phyloP scores from a whole-genome alignment of 2,888 invertebrate species.

The Hemithea aestivaria region DNA sequence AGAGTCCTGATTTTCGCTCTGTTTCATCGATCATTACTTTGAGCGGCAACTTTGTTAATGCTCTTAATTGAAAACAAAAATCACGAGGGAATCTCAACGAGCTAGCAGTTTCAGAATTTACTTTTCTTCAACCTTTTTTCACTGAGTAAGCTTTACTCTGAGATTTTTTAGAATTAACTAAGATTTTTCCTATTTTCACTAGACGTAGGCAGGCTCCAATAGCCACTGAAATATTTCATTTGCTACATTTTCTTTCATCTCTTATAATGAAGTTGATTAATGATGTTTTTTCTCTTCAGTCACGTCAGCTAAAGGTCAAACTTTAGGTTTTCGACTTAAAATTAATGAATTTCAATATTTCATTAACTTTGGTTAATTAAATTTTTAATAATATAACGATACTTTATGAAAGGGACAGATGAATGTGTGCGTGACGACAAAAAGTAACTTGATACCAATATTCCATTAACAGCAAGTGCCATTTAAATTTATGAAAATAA shows the following conservation, averaged over 20 bases:
- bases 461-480: too few species aligned
- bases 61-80: conserved; percentile 11
- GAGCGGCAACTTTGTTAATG: conserved; percentile 6
- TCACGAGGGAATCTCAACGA: conserved; percentile 3
- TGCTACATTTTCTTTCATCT: not conserved
- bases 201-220: not conserved
- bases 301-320: too few species aligned
- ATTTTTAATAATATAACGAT: too few species aligned
- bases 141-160: conserved; percentile 2
- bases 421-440: too few species aligned
- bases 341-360: too few species aligned
- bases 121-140: conserved; percentile 3
- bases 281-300: not conserved
- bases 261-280: not conserved
- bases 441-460: too few species aligned
- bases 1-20: not conserved
- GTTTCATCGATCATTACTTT: conserved; percentile 2
- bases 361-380: too few species aligned
- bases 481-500: too few species aligned
- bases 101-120: conserved; percentile 4
- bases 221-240: conserved; percentile 1
- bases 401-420: too few species aligned
- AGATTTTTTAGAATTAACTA: conserved; percentile 3
- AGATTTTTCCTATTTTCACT: not conserved
- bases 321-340: too few species aligned